Base-by-base conservation (phyloP, 2,888 invertebrate species). In the Ligdia adustata region DNA sequence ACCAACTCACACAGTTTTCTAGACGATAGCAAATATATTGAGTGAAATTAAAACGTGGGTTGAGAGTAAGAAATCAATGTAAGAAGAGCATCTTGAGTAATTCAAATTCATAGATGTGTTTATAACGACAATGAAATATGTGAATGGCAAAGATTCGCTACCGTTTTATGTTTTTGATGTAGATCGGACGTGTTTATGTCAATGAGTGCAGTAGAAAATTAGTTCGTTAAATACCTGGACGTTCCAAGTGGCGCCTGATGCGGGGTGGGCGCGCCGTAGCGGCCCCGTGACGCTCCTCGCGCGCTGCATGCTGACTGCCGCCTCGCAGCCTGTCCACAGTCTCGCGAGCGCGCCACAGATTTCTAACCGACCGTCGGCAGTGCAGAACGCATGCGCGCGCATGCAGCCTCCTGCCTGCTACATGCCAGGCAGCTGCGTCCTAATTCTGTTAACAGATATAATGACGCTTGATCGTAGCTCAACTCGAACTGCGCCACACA, bases 181-280 rank as follows among this genome's bases (percentile, higher is more conserved):
- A 28, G 16, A 4, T 3, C 3, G 3, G 5, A 16, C 5, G 16
- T 3, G 6, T 20, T 3, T 20, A n/a, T 20, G 20, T 20, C 6
- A 20, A 7, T 20, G 20, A 20, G 20, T 3, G 6, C n/a, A n/a
- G n/a, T 4, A 6, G 6, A 20, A n/a, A 4, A 20, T 3, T 20
- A 7, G 24, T 16, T 32, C 27, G 41, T 54, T 51, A 64, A 91
- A 64, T 91, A 92, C 92, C 92, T 94, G 94, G 62, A 95, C 95
- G 76, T 95, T 95, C 95, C 95, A 95, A 82, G 95, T 94, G 68
- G 95, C 95, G 55, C 95, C 95, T 56, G 95, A 94, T 62, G 94
- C 94, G 56, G 94, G 94, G 89, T 94, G 94, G 56, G 94, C 94
- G 51, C 94, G 91, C 64, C 94, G 91, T 68, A 94, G 82, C 65